Base-by-base conservation (phyloP, 2,113 vertebrate genomes). In the Cynocephalus volans region DNA sequence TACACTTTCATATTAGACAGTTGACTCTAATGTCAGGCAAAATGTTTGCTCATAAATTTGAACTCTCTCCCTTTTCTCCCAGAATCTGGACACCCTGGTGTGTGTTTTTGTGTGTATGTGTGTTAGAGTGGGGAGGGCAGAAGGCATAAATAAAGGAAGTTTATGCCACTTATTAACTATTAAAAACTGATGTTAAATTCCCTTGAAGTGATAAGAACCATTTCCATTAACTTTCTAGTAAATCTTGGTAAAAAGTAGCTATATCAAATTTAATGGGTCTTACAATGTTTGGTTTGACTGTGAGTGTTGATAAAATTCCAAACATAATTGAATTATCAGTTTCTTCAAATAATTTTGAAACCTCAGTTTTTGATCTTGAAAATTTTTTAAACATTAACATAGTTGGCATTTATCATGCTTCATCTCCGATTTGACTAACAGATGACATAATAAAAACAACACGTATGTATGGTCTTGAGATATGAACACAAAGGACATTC, bases 321-420 rank as follows among this genome's bases (percentile, higher is more conserved):
- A 89, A 84, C 65, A 45, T 73, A 75, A 88, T 18, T 67, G 23
- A 84, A 19, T 79, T 56, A 64, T 72, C 24, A 19, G 6, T 86
- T 76, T 82, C 24, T 87, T 82, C 45, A 92, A 31, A 72, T 69
- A 96, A 72, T 96, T 93, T 85, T 60, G n/a, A 88, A 94, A 62
- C 52, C 4, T 48, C 18, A 70, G 28, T 23, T 69, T 90, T 84
- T 65, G 18, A 95, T 54, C 65, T 88, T 58, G 28, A 89, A 96
- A 85, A 50, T 12, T 23, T 81, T 94, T 65, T 80, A 88, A 69
- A 50, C 33, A 72, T 86, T 67, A 80, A 90, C 95, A 69, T 54
- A 64, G 23, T 73, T 70, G 67, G 10, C 15, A 6, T 52, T 89
- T 75, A 31, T 88, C 17, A 65, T 52, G 15, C 7, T 15, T 41